Percentiles rank a stretch among this genome's conserved stretches.
phyloP scores from a whole-genome alignment of 2,113 vertebrate genomes.

The Naja naja region DNA sequence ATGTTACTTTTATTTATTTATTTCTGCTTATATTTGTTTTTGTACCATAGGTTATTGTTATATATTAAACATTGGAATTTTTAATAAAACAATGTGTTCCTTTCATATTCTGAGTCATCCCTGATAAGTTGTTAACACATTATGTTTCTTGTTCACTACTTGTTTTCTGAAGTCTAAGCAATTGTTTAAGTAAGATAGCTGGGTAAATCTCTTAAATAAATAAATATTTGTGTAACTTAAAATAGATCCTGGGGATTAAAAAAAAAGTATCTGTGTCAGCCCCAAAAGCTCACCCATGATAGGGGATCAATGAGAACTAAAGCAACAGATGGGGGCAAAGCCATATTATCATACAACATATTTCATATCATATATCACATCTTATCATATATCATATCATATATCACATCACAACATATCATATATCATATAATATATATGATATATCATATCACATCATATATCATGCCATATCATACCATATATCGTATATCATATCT shows the following conservation, averaged over 20 bases:
- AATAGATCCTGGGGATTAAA: neutral
- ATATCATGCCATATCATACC: no score
- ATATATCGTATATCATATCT: no score
- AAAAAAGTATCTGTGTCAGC: neutral
- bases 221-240: neutral
- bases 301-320: neutral
- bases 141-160: neutral
- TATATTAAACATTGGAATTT: neutral
- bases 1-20: neutral
- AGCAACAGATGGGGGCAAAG: neutral
- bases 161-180: neutral
- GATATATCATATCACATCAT: no score
- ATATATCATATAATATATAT: no score
- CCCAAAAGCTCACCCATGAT: neutral
- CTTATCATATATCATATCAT: no score
- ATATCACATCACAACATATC: no score
- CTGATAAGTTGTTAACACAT: neutral
- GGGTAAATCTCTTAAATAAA: neutral
- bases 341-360: neutral
- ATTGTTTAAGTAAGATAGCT: neutral
- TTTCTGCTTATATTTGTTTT: neutral
- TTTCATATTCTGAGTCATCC: neutral
- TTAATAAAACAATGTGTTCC: neutral
- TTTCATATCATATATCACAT: no score
- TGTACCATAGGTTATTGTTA: neutral